Percentiles rank a stretch among this genome's conserved stretches.
Evolutionary conservation across 2,797 vertebrate species (phyloP).

Genomic region (Acridotheres tristis): DNA sequence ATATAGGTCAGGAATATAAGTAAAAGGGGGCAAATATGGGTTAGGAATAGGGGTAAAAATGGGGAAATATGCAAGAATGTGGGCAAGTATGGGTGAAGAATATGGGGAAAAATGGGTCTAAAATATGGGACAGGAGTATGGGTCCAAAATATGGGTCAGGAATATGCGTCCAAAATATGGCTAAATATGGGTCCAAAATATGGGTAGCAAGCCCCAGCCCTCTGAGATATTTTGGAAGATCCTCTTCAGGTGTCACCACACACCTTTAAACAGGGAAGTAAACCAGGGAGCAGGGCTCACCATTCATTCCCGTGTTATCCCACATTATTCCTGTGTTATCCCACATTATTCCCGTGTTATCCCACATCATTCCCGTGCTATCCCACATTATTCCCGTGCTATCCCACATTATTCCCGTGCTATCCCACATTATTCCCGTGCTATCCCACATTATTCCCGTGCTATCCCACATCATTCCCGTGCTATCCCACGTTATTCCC

Average conservation of each 20-base stretch:
- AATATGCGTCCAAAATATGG: too few species aligned
- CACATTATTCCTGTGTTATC: neutral
- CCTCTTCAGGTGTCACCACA: neutral
- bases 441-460: too few species aligned
- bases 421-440: too few species aligned
- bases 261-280: neutral
- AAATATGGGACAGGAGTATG: too few species aligned
- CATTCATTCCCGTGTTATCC: neutral
- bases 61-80: neutral
- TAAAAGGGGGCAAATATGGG: neutral
- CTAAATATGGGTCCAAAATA: neutral
- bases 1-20: neutral
- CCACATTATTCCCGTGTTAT: neutral
- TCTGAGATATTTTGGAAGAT: neutral
- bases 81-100: neutral
- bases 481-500: neutral
- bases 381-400: too few species aligned
- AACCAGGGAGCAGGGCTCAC: neutral
- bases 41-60: neutral
- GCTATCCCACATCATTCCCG: neutral
- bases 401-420: too few species aligned
- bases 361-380: rapidly evolving
- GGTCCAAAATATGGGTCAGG: too few species aligned
- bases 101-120: too few species aligned
- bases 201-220: neutral